A percentile compares a stretch with the other conserved stretches of the same genome.
Evolutionary conservation across 2,113 vertebrate species (phyloP).

Genomic region (Lycocorax pyrrhopterus): DNA sequence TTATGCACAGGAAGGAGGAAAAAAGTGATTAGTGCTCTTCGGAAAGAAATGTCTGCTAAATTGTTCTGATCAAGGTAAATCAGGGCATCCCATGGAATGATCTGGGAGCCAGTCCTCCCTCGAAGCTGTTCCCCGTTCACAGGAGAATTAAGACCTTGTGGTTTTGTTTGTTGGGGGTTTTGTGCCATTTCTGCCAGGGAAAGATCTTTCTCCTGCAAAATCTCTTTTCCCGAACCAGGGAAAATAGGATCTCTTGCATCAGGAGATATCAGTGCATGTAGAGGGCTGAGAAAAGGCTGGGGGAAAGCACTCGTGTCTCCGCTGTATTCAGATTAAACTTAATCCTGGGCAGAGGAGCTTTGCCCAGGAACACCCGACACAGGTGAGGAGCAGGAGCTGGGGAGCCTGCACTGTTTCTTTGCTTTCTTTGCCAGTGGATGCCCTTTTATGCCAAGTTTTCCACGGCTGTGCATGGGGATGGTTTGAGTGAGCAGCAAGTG

Average conservation of each 20-base stretch:
- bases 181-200: not conserved
- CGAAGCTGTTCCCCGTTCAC: not conserved
- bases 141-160: not conserved
- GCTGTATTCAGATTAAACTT: not conserved
- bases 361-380: fast-evolving
- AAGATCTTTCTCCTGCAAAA: not conserved
- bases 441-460: not conserved
- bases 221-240: not conserved
- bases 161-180: not conserved
- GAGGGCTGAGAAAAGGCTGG: not conserved
- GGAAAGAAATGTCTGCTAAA: slow-evolving; percentile 4
- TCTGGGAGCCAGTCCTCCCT: not conserved
- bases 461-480: fast-evolving
- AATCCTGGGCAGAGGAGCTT: not conserved
- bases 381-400: not conserved
- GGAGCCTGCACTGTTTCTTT: not conserved
- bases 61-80: slow-evolving; percentile 66
- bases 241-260: not conserved
- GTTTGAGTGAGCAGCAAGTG: not conserved
- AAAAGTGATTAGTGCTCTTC: slow-evolving; percentile 59
- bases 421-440: not conserved
- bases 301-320: not conserved
- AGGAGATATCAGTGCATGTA: not conserved
- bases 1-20: not conserved
- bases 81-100: not conserved